Evolutionary conservation across 2,113 vertebrate species (phyloP).

Genomic region (Marmota monax): DNA sequence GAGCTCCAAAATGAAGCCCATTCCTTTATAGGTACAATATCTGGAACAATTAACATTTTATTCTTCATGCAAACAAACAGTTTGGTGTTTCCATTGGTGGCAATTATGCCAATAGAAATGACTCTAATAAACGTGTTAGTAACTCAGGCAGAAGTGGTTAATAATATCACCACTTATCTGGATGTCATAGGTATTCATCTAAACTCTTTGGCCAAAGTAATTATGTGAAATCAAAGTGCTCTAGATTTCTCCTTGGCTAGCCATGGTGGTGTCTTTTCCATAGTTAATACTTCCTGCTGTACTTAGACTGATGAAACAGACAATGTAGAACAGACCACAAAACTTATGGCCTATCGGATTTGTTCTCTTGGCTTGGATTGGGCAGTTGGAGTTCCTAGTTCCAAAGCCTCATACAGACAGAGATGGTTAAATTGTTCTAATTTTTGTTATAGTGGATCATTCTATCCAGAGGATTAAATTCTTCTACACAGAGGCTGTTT

Average conservation of each 20-base stretch:
- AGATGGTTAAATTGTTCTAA: background rate
- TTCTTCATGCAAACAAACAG: background rate
- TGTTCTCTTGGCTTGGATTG: background rate
- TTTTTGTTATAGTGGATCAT: background rate
- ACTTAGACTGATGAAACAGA: background rate
- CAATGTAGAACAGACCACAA: background rate
- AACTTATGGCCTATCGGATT: background rate
- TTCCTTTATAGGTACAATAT: background rate
- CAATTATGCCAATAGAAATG: constrained; percentile 29
- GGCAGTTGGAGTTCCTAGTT: background rate
- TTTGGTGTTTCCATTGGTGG: background rate
- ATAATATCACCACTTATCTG: background rate
- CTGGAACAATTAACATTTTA: background rate
- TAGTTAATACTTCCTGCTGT: background rate
- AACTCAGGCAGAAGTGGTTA: background rate
- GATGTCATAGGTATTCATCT: background rate
- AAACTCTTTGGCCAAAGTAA: background rate
- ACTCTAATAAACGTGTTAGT: background rate
- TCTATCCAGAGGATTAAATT: background rate
- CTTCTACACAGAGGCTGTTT: background rate
- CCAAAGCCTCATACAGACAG: background rate
- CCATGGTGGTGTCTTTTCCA: background rate
- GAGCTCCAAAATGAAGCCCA: background rate
- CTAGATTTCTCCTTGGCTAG: background rate
- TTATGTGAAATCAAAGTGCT: background rate